Conservation (phyloP, 2,113 vertebrate species). For the Zosterops borbonicus region DNA sequence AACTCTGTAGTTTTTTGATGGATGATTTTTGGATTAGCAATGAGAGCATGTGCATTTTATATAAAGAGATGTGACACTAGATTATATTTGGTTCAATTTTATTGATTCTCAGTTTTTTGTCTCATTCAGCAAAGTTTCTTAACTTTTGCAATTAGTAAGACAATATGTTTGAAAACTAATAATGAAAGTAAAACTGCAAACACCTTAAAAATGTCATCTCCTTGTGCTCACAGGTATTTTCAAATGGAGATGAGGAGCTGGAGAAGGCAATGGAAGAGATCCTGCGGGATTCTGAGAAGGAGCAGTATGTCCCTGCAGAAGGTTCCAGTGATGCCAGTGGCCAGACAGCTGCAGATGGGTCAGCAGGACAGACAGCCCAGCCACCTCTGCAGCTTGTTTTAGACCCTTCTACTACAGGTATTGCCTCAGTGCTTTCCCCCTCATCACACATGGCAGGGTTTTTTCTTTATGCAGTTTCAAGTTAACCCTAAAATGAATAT, state of each 20-base stretch:
- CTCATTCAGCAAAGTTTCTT: background rate
- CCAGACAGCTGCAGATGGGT: constrained; percentile 23
- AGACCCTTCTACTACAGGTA: constrained; percentile 76
- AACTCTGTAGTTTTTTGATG: background rate
- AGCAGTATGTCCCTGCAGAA: constrained; percentile 11
- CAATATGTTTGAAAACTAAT: background rate
- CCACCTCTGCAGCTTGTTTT: constrained; percentile 73
- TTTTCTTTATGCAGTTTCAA: background rate
- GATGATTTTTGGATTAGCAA: background rate
- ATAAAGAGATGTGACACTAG: background rate
- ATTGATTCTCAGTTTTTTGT: background rate
- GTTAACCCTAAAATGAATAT: background rate
- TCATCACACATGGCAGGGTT: background rate
- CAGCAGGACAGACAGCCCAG: constrained; percentile 31
- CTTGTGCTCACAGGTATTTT: constrained; percentile 80
- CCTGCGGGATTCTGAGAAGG: constrained; percentile 81
- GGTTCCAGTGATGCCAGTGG: background rate
- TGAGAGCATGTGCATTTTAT: background rate
- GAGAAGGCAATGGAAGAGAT: constrained; percentile 95
- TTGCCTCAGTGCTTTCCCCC: background rate
- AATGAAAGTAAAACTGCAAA: background rate
- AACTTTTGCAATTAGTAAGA: background rate
- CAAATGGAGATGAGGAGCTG: constrained; percentile 88
- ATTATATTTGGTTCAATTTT: background rate
- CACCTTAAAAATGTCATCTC: background rate